Evolutionary conservation across 2,888 invertebrate genomes (phyloP).

Genomic region (Lottia scabra): DNA sequence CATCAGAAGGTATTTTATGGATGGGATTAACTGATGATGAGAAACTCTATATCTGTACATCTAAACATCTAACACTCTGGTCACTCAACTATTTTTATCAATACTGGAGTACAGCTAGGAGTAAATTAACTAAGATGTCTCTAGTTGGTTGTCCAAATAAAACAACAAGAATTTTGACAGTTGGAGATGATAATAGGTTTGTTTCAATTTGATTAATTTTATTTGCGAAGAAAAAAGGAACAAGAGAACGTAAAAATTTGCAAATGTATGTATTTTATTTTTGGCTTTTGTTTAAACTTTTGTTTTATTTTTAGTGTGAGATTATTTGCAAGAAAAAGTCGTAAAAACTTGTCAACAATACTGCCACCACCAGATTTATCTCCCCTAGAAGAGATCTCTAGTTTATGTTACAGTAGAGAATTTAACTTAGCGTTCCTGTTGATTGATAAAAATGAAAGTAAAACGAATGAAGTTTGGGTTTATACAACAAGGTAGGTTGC

Average conservation of each 20-base stretch:
- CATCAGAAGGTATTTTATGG: slow-evolving; percentile 61
- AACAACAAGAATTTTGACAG: slow-evolving; percentile 59
- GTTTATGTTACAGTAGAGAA: slow-evolving; percentile 63
- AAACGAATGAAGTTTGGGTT: slow-evolving; percentile 56
- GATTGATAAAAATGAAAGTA: slow-evolving; percentile 46
- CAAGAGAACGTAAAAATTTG: too few species aligned
- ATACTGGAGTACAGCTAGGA: slow-evolving; percentile 64
- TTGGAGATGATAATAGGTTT: slow-evolving; percentile 66
- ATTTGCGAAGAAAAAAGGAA: too few species aligned
- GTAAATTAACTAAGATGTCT: slow-evolving; percentile 43
- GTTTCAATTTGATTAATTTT: not conserved
- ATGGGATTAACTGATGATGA: slow-evolving; percentile 67
- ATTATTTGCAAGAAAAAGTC: slow-evolving; percentile 55
- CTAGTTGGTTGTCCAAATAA: slow-evolving; percentile 52
- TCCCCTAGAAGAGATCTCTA: slow-evolving; percentile 55
- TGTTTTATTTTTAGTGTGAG: slow-evolving; percentile 53
- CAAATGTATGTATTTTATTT: not conserved
- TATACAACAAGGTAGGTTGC: slow-evolving; percentile 63
- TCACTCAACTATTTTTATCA: slow-evolving; percentile 60
- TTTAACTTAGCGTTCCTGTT: slow-evolving; percentile 63
- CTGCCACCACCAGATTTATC: slow-evolving; percentile 66
- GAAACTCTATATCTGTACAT: slow-evolving; percentile 60
- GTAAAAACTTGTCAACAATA: slow-evolving; percentile 63
- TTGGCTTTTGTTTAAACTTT: not conserved
- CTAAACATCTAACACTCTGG: slow-evolving; percentile 61